Evolutionary conservation across 2,113 vertebrate species (phyloP).

Genomic region (Synodontis membranacea): DNA sequence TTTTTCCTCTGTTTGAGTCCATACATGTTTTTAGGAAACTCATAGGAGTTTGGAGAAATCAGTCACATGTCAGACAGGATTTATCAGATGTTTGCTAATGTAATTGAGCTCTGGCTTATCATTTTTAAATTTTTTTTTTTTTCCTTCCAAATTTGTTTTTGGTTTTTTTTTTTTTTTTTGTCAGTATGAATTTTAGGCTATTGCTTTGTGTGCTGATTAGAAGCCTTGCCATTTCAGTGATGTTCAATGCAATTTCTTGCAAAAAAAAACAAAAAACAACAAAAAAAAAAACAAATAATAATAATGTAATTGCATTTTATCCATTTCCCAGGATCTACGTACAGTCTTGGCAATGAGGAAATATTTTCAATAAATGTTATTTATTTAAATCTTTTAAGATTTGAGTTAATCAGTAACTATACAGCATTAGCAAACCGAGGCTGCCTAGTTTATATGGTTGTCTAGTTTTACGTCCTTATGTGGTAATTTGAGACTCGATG

Average conservation of each 20-base stretch:
- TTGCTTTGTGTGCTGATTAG: slow-evolving; percentile 18
- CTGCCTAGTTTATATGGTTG: slow-evolving; percentile 32
- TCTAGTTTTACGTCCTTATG: background rate
- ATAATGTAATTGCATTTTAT: slow-evolving; percentile 36
- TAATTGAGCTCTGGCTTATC: slow-evolving; percentile 9
- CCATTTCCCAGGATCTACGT: slow-evolving; percentile 61
- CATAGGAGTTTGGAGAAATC: background rate
- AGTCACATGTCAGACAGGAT: slow-evolving; percentile 8
- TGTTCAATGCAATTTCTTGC: slow-evolving; percentile 24
- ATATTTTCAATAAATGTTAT: slow-evolving; percentile 81
- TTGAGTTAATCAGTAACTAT: slow-evolving; percentile 47
- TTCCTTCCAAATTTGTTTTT: no score
- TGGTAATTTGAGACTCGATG: background rate
- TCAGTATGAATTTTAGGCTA: slow-evolving; percentile 33
- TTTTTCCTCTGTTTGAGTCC: background rate
- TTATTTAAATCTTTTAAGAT: slow-evolving; percentile 68
- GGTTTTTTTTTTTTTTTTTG: no score
- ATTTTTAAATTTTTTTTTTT: slow-evolving; percentile 24
- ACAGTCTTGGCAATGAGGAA: slow-evolving; percentile 66
- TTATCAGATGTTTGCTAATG: slow-evolving; percentile 5
- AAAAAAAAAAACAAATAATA: background rate
- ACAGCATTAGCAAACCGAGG: slow-evolving; percentile 5
- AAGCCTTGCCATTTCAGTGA: slow-evolving; percentile 40
- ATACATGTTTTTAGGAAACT: slow-evolving; percentile 54
- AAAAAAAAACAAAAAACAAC: background rate